Conservation (phyloP, 2,888 invertebrate species). For the Drosophila nr. perissopoda region DNA sequence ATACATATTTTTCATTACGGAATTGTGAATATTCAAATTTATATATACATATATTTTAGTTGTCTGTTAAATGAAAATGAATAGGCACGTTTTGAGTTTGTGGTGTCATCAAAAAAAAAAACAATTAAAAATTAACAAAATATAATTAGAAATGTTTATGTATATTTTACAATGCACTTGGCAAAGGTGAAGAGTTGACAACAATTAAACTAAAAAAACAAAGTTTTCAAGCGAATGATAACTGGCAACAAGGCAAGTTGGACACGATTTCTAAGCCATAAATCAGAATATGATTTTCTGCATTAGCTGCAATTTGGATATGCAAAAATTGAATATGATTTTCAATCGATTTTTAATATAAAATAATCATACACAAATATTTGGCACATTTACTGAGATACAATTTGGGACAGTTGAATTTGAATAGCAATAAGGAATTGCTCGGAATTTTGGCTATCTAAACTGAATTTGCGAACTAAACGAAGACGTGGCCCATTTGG, state of each 20-base stretch:
- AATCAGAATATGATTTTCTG: background rate
- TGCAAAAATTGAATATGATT: too few relatives aligned
- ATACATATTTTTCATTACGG: slow-evolving; percentile 19
- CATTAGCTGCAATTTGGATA: background rate
- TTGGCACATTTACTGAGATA: background rate
- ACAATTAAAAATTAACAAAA: slow-evolving; percentile 5
- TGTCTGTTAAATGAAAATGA: slow-evolving; percentile 40
- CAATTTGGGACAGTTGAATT: background rate
- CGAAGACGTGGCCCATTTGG: background rate
- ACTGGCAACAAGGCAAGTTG: background rate
- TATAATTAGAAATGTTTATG: slow-evolving; percentile 33
- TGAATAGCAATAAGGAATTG: background rate
- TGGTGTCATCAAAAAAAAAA: background rate
- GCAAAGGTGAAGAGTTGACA: slow-evolving; percentile 14
- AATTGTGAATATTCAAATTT: slow-evolving; percentile 5
- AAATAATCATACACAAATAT: background rate
- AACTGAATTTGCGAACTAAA: background rate
- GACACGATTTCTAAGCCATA: background rate
- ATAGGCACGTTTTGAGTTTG: slow-evolving; percentile 30
- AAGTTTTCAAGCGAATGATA: background rate
- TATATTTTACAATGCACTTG: slow-evolving; percentile 60
- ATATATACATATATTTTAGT: background rate
- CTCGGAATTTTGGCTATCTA: background rate
- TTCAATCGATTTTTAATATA: too few relatives aligned
- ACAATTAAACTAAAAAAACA: slow-evolving; percentile 4